A percentile compares a stretch with the other conserved stretches of the same genome.
Evolutionary conservation across 2,113 vertebrate genomes (phyloP).

Genomic region (Silurus glanis): DNA sequence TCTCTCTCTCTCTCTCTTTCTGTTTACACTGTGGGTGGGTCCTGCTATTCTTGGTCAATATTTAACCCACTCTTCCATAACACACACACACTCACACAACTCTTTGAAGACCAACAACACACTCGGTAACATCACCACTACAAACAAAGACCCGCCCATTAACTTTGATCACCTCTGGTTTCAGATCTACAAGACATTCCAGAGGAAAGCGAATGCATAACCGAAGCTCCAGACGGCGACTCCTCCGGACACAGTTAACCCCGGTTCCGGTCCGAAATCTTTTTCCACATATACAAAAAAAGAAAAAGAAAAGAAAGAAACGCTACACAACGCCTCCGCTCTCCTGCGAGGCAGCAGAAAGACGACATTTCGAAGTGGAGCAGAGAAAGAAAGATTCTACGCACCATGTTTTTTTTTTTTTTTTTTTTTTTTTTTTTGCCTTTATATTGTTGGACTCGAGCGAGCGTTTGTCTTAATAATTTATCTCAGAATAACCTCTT

Average conservation of each 20-base stretch:
- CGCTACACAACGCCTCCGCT: conserved; percentile 3
- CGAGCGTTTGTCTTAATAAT: conserved; percentile 24
- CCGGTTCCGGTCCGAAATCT: background rate
- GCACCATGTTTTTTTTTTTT: background rate
- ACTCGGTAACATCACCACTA: background rate
- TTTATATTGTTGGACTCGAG: conserved; percentile 12
- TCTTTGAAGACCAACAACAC: conserved; percentile 21
- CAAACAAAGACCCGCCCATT: background rate
- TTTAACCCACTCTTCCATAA: conserved; percentile 44
- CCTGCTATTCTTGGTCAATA: conserved; percentile 35
- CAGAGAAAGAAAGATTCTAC: conserved; percentile 1
- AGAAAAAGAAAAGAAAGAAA: background rate
- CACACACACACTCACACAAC: background rate
- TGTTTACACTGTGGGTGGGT: conserved; percentile 52
- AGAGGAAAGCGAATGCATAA: conserved; percentile 82
- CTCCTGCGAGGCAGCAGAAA: background rate
- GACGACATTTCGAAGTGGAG: background rate
- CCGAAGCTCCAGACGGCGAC: conserved; percentile 67
- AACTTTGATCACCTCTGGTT: conserved; percentile 21
- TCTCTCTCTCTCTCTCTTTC: conserved; percentile 20
- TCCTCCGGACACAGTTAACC: conserved; percentile 49
- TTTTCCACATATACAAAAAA: background rate
- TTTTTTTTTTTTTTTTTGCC: background rate
- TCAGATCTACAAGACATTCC: conserved; percentile 92
- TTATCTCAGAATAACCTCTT: conserved; percentile 34